Conservation (phyloP, 2,113 vertebrate genomes). For the Arothron firmamentum region DNA sequence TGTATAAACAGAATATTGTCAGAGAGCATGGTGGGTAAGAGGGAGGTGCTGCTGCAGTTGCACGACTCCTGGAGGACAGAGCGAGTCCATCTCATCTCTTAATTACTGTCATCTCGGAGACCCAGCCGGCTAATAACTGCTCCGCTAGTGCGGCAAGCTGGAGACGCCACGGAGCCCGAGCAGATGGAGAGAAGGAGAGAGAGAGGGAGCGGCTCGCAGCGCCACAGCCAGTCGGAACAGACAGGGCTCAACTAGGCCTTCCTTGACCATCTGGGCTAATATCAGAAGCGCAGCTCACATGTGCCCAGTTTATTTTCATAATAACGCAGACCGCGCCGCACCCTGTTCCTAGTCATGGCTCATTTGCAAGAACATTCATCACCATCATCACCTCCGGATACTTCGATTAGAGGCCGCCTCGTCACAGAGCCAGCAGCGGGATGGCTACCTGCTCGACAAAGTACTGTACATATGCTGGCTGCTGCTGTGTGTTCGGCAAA, state of each 20-base stretch:
- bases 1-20: constrained; percentile 32
- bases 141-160: constrained; percentile 20
- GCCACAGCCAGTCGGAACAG: constrained; percentile 38
- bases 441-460: constrained; percentile 7
- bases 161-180: constrained; percentile 37
- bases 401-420: constrained; percentile 21
- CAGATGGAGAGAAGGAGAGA: constrained; percentile 53
- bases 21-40: neutral
- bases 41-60: constrained; percentile 15
- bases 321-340: constrained; percentile 33
- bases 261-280: constrained; percentile 49
- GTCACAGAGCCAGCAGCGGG: constrained; percentile 12
- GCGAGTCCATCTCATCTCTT: constrained; percentile 56
- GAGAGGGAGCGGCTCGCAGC: constrained; percentile 11
- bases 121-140: constrained; percentile 51
- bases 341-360: constrained; percentile 43
- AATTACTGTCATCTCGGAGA: constrained; percentile 62
- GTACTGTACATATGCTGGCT: constrained; percentile 22
- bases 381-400: constrained; percentile 32
- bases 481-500: constrained; percentile 12
- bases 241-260: constrained; percentile 50
- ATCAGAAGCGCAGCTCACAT: constrained; percentile 17
- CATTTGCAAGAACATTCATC: constrained; percentile 51
- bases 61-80: constrained; percentile 37
- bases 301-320: constrained; percentile 32